These are phyloP conservation scores for Electrophaes corylata DNA, from an alignment of 2,888 invertebrate species.

Conservation along the genomic window DNA sequence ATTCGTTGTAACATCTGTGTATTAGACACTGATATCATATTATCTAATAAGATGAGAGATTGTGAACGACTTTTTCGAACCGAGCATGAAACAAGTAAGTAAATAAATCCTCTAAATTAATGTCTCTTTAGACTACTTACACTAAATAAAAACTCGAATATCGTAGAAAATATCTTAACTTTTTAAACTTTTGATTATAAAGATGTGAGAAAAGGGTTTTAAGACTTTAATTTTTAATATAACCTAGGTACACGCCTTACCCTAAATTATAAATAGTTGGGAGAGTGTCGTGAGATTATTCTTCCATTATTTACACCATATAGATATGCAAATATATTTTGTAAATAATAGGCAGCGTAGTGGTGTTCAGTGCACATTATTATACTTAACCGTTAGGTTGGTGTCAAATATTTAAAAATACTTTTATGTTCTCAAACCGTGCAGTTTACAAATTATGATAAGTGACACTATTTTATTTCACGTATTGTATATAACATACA, in stretches of 20 bases:
- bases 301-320: conserved; percentile 26
- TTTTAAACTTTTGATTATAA: conserved; percentile 9
- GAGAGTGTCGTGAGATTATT: conserved; percentile 32
- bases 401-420: background rate
- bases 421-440: background rate
- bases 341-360: conserved; percentile 16
- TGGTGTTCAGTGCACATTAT: conserved; percentile 28
- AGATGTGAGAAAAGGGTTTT: conserved; percentile 7
- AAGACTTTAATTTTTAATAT: background rate
- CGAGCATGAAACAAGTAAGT: conserved; percentile 7
- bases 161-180: conserved; percentile 48
- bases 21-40: too few relatives aligned
- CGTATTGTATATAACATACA: background rate
- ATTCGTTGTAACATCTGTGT: too few relatives aligned
- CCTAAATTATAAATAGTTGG: background rate
- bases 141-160: conserved; percentile 47
- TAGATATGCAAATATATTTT: conserved; percentile 16
- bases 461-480: background rate
- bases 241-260: background rate
- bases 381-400: background rate
- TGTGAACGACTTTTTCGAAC: background rate
- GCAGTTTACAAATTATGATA: conserved; percentile 14
- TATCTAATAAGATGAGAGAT: too few relatives aligned
- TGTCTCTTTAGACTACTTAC: conserved; percentile 31
- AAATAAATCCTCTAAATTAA: background rate